Evolutionary conservation across 2,113 vertebrate genomes (phyloP).

Genomic region (Neolamprologus sp.): DNA sequence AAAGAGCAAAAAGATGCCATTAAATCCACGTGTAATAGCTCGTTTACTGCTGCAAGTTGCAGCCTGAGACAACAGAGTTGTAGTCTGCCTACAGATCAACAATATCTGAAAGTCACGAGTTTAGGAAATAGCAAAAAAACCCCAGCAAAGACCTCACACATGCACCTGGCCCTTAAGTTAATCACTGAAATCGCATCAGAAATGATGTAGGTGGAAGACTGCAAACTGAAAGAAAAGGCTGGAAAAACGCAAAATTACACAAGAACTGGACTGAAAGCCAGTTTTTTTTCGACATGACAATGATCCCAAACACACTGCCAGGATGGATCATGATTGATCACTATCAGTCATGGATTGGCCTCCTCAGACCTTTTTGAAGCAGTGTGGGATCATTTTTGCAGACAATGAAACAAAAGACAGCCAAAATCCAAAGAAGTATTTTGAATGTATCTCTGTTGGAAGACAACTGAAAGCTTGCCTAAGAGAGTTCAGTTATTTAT

Average conservation of each 20-base stretch:
- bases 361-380: not conserved
- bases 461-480: not conserved
- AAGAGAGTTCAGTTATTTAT: not conserved
- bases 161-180: not conserved
- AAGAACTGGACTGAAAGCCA: not conserved
- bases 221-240: not conserved
- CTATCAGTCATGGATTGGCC: not conserved
- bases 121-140: not conserved
- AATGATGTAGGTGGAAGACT: not conserved
- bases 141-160: not conserved
- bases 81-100: not conserved
- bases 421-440: not conserved
- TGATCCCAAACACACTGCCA: not conserved
- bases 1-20: not conserved
- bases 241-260: not conserved
- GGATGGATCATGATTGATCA: not conserved
- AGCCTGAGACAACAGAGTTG: not conserved
- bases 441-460: not conserved
- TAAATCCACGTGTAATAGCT: not conserved
- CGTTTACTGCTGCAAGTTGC: not conserved
- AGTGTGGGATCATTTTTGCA: not conserved
- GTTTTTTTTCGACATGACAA: not conserved
- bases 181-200: not conserved
- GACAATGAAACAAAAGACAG: not conserved
- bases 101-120: not conserved